These are phyloP conservation scores for Macrostomum cliftonense DNA, from an alignment of 2,888 invertebrate genomes.

Conservation along the genomic window DNA sequence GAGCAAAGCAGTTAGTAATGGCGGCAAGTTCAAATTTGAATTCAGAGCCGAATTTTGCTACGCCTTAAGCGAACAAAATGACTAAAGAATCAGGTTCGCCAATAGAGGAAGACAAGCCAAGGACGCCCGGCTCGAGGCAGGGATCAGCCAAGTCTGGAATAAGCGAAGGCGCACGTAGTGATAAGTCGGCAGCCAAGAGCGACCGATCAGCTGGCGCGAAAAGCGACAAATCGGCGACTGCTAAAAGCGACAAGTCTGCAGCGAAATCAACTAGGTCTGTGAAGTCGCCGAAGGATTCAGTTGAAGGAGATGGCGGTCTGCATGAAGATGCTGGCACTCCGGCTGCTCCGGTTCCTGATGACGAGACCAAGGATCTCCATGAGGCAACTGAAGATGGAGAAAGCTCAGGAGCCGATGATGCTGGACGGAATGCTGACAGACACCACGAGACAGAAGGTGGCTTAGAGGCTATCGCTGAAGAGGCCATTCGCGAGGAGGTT, in stretches of 20 bases:
- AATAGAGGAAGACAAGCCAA: no score
- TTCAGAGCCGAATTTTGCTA: no score
- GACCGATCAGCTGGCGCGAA: no score
- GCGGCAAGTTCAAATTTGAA: no score
- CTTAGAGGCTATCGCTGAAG: conserved; percentile 16
- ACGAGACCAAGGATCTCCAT: neutral
- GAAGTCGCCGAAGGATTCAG: neutral
- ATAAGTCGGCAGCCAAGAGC: no score
- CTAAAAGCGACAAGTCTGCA: neutral
- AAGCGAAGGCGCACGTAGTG: no score
- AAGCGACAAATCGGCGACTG: neutral
- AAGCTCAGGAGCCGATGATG: conserved; percentile 9
- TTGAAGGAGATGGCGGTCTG: neutral
- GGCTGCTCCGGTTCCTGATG: neutral
- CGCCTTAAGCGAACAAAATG: no score
- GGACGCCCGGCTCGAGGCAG: no score
- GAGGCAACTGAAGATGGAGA: conserved; percentile 3
- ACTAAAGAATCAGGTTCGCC: no score
- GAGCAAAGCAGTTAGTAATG: no score
- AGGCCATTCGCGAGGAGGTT: conserved; percentile 20
- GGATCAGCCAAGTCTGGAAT: no score
- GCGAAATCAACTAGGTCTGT: neutral
- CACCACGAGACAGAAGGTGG: conserved; percentile 7
- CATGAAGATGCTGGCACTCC: neutral
- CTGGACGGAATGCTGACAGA: conserved; percentile 14